These are phyloP conservation scores for Hydra vulgaris DNA, from an alignment of 30 jellyfish, hydroid and myxozoan species.

Conservation along the genomic window DNA sequence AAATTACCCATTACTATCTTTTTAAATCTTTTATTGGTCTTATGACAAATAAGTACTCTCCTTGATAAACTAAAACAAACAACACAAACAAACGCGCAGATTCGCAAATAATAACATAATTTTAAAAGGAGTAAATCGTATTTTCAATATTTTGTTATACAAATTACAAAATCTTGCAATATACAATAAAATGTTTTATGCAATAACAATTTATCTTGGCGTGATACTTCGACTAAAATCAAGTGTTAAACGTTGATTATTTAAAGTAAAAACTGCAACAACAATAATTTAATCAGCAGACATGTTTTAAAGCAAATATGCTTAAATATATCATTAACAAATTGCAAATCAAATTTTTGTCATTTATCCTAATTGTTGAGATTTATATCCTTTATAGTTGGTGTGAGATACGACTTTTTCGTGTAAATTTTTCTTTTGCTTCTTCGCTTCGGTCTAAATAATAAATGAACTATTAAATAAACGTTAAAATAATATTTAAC, in stretches of 20 bases:
- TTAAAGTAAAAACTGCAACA: no score
- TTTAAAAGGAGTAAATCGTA: no score
- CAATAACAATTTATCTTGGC: neutral
- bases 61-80: neutral
- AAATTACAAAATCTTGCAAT: neutral
- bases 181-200: neutral
- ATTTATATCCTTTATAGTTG: constrained; percentile 57
- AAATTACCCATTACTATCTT: no score
- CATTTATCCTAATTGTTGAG: neutral
- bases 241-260: no score
- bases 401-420: constrained; percentile 60
- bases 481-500: neutral
- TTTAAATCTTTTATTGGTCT: no score
- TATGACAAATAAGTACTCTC: no score
- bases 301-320: no score
- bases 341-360: neutral
- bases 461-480: neutral
- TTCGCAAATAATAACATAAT: no score
- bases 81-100: neutral
- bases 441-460: constrained; percentile 68
- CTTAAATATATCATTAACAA: no score
- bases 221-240: no score
- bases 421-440: constrained; percentile 53
- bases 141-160: neutral
- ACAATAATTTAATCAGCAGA: no score